Percentiles rank a stretch among this genome's conserved stretches.
These are phyloP conservation scores for Brenthis ino DNA, from an alignment of 2,888 invertebrate genomes.

Conservation along the genomic window DNA sequence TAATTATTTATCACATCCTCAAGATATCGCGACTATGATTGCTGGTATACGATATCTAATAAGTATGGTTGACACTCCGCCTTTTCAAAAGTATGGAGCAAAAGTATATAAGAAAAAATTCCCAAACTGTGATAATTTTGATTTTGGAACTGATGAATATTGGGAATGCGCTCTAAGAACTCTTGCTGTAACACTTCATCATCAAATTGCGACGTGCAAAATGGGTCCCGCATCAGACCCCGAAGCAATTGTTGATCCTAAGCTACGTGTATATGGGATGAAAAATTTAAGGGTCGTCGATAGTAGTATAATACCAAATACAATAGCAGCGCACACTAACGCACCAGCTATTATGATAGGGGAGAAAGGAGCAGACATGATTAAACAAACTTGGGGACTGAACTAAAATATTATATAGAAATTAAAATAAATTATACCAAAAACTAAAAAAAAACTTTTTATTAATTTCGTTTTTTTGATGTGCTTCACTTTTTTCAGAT, in stretches of 20 bases:
- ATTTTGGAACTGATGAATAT: constrained; percentile 83
- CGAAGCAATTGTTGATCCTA: constrained; percentile 84
- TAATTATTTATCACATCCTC: constrained; percentile 85
- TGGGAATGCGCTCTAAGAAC: constrained; percentile 86
- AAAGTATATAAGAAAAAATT: constrained; percentile 77
- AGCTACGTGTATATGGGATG: constrained; percentile 84
- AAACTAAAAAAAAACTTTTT: no score
- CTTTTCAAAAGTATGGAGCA: constrained; percentile 84
- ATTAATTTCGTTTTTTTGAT: no score
- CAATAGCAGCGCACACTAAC: constrained; percentile 85
- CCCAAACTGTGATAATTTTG: constrained; percentile 77
- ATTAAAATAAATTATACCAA: background rate
- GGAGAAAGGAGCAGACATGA: constrained; percentile 86
- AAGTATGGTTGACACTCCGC: constrained; percentile 78
- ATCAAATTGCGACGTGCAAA: constrained; percentile 86
- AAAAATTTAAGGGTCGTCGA: constrained; percentile 85
- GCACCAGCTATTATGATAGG: constrained; percentile 88
- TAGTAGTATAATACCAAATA: constrained; percentile 85
- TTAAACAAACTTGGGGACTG: constrained; percentile 77
- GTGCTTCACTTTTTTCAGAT: no score
- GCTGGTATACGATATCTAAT: constrained; percentile 82
- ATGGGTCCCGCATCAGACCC: constrained; percentile 84
- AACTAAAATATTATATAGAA: constrained; percentile 16
- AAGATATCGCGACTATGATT: constrained; percentile 83
- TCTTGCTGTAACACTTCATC: constrained; percentile 84